Evolutionary conservation across 2,797 vertebrate species (phyloP).

Genomic region (Pipistrellus kuhlii): DNA sequence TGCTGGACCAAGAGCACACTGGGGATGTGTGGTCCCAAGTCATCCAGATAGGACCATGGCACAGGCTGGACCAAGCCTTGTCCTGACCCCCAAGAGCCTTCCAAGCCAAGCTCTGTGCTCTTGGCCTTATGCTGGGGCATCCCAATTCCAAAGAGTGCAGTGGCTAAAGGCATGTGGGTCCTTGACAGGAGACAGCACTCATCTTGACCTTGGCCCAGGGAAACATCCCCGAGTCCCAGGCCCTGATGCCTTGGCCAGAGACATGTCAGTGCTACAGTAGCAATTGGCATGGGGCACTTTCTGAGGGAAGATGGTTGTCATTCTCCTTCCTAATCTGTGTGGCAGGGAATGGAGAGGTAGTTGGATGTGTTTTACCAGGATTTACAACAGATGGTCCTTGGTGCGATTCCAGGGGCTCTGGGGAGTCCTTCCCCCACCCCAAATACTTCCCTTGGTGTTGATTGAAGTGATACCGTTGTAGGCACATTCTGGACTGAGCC

Average conservation of each 20-base stretch:
- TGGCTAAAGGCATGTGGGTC: no score
- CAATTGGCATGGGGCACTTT: not conserved
- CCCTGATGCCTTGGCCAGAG: not conserved
- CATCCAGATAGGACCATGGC: fast-evolving
- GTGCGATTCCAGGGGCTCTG: not conserved
- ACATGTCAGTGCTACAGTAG: not conserved
- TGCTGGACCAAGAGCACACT: fast-evolving
- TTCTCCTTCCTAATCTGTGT: not conserved
- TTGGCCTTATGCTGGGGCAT: fast-evolving
- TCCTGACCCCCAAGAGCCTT: no score
- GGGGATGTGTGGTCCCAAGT: fast-evolving
- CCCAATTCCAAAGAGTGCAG: no score
- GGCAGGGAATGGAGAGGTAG: not conserved
- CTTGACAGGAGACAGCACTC: not conserved
- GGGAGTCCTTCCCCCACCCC: no score
- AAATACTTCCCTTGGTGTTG: not conserved
- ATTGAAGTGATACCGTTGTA: not conserved
- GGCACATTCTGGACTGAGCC: not conserved
- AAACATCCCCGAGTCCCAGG: not conserved
- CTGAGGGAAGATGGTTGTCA: not conserved
- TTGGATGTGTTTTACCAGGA: not conserved
- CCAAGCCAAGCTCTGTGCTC: not conserved
- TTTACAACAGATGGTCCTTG: not conserved
- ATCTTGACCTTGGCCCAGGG: not conserved
- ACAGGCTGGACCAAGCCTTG: fast-evolving